Conservation (phyloP, 2,797 vertebrate species). For the Brachyrhaphis roseni region DNA sequence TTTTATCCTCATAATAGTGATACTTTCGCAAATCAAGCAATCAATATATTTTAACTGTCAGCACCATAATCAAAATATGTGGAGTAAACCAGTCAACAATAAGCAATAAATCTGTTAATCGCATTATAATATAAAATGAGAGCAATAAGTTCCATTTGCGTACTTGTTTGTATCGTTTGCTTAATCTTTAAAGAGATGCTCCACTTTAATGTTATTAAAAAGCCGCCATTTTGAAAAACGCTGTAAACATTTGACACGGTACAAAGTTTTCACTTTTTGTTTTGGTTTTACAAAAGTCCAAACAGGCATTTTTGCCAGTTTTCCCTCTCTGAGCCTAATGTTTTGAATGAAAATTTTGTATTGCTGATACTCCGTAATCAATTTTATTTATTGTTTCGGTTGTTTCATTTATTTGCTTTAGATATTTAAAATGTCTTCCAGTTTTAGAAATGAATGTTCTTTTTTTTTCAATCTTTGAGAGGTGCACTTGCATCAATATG, state of each 20-base stretch:
- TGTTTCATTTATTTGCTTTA: neutral
- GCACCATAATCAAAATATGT: neutral
- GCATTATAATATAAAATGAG: neutral
- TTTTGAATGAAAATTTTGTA: neutral
- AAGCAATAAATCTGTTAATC: no score
- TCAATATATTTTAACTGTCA: conserved; percentile 1
- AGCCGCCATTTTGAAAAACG: neutral
- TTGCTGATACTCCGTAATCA: neutral
- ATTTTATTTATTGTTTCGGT: neutral
- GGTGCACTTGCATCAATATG: neutral
- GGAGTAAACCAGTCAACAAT: neutral
- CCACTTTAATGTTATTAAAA: neutral
- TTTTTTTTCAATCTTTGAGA: neutral
- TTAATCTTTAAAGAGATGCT: neutral
- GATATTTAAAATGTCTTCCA: neutral
- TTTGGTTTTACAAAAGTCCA: neutral
- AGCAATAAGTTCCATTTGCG: neutral
- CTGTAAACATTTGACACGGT: neutral
- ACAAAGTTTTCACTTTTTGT: neutral
- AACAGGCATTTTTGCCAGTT: neutral
- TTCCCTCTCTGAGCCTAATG: neutral
- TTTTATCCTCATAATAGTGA: conserved; percentile 13
- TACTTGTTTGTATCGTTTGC: neutral
- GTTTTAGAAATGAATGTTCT: neutral
- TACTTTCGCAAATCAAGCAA: conserved; percentile 20